These are phyloP conservation scores for Muricea muricata DNA, from an alignment of 92 coral and sea anemone species.

Conservation along the genomic window DNA sequence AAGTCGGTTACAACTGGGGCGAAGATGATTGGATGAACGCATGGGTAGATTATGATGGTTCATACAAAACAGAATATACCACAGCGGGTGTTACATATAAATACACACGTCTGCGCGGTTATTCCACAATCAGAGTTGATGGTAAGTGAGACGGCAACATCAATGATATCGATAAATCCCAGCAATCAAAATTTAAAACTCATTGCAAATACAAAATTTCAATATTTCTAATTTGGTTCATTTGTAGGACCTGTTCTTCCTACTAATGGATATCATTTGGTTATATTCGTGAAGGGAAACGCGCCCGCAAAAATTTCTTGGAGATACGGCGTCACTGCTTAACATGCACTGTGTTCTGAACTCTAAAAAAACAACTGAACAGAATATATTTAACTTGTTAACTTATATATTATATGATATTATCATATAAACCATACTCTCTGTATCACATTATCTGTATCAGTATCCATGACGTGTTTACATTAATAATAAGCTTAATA, in stretches of 20 bases:
- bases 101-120: background rate
- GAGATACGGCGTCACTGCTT: background rate
- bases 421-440: too few relatives aligned
- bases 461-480: too few relatives aligned
- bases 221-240: background rate
- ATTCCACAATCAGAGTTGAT: conserved; percentile 15
- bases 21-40: conserved; percentile 18
- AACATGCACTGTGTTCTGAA: background rate
- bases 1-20: conserved; percentile 14
- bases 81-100: conserved; percentile 3
- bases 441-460: too few relatives aligned
- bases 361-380: too few relatives aligned
- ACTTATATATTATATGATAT: too few relatives aligned
- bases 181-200: too few relatives aligned
- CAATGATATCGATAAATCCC: too few relatives aligned
- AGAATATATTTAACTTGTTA: too few relatives aligned
- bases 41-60: conserved; percentile 25
- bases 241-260: conserved; percentile 11
- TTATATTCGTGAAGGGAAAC: background rate
- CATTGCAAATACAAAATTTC: too few relatives aligned
- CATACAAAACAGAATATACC: background rate
- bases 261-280: background rate
- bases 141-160: background rate
- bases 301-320: conserved; percentile 12
- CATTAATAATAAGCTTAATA: too few relatives aligned